Conservation (phyloP, 2,888 invertebrate genomes). For the Chelonus formosanus region DNA sequence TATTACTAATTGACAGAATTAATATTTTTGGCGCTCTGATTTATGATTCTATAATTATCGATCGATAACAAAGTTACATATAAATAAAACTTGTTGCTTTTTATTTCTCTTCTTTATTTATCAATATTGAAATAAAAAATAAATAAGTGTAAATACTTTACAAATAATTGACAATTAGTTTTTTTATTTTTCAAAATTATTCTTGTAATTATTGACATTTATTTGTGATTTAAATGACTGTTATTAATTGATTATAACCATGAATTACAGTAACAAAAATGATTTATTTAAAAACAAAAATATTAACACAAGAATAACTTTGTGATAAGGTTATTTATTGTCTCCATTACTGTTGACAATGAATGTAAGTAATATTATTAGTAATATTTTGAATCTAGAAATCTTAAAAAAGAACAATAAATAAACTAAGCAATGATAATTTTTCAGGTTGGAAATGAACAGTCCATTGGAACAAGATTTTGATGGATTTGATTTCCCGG, state of each 20-base stretch:
- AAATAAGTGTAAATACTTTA: not conserved
- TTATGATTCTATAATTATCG: conserved; percentile 6
- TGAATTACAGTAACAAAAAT: conserved; percentile 25
- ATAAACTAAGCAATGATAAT: conserved; percentile 1
- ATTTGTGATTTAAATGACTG: not conserved
- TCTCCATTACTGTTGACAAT: conserved; percentile 51
- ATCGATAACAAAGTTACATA: conserved; percentile 12
- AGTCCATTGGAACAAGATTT: conserved; percentile 62
- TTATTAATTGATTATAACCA: not conserved
- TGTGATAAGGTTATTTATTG: conserved; percentile 23
- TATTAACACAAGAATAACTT: conserved; percentile 8
- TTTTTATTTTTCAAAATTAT: not conserved
- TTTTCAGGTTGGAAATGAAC: conserved; percentile 63
- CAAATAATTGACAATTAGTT: no score
- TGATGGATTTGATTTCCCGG: conserved; percentile 55
- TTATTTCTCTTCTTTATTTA: not conserved
- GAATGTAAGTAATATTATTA: conserved; percentile 48
- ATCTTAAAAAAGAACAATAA: not conserved
- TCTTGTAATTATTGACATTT: not conserved
- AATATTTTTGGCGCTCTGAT: conserved; percentile 7
- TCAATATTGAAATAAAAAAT: not conserved
- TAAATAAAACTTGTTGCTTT: conserved; percentile 24
- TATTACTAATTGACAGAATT: not conserved
- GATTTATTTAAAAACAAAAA: conserved; percentile 15
- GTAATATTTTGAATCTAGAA: conserved; percentile 15